Conservation (phyloP, 2,797 vertebrate genomes). For the Pseudochaenichthys georgianus region DNA sequence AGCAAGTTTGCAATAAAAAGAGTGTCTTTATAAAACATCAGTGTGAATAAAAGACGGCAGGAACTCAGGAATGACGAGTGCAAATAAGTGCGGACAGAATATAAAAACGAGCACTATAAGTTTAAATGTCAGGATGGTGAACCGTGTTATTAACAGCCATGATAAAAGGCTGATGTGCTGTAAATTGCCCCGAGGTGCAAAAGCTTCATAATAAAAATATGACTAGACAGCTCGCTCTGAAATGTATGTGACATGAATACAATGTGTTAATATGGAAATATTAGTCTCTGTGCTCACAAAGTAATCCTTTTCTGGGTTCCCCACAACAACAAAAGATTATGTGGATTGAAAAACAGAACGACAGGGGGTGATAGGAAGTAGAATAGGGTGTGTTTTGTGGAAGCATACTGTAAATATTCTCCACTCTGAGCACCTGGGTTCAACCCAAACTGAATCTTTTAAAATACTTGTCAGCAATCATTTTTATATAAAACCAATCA, state of each 20-base stretch:
- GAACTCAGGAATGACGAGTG: slow-evolving; percentile 17
- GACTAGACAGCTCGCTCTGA: background rate
- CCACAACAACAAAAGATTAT: slow-evolving; percentile 7
- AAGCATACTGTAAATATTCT: background rate
- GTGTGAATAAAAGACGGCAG: slow-evolving; percentile 21
- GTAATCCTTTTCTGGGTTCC: slow-evolving; percentile 18
- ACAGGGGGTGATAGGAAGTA: background rate
- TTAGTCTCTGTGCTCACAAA: slow-evolving; percentile 6
- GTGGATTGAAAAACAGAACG: slow-evolving; percentile 11
- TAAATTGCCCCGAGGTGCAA: slow-evolving; percentile 21
- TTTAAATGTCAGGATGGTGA: slow-evolving; percentile 36
- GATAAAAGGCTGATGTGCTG: slow-evolving; percentile 22
- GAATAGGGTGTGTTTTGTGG: background rate
- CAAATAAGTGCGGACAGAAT: slow-evolving; percentile 25
- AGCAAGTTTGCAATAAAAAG: slow-evolving; percentile 41
- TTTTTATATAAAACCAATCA: too few relatives aligned
- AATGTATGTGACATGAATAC: slow-evolving; percentile 16
- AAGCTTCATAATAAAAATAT: slow-evolving; percentile 26
- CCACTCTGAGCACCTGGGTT: background rate
- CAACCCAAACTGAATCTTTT: background rate
- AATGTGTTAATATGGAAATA: slow-evolving; percentile 38
- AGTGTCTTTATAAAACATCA: slow-evolving; percentile 36
- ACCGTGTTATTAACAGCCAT: slow-evolving; percentile 36
- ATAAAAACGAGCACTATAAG: slow-evolving; percentile 3
- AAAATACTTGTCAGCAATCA: too few relatives aligned